phyloP scores from a whole-genome alignment of 2,113 vertebrate genomes.

The Cygnus atratus region DNA sequence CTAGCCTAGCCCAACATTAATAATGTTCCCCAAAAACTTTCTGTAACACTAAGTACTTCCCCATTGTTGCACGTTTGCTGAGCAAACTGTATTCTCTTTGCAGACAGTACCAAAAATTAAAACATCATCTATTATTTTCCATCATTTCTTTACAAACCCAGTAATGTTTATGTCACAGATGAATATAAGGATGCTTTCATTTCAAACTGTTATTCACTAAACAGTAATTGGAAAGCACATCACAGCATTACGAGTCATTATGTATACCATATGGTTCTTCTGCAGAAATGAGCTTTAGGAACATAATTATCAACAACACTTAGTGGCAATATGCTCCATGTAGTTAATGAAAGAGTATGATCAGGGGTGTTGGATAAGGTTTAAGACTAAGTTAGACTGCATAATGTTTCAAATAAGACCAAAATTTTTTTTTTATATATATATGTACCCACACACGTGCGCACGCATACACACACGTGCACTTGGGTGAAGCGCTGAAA shows the following conservation, averaged over 20 bases:
- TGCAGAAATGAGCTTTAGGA: constrained; percentile 6
- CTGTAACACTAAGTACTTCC: background rate
- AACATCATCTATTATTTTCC: background rate
- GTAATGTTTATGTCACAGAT: background rate
- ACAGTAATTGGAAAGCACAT: background rate
- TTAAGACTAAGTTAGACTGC: background rate
- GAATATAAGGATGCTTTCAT: background rate
- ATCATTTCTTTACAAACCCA: background rate
- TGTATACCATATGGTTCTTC: background rate
- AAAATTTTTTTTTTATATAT: background rate
- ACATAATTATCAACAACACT: background rate
- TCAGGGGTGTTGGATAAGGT: background rate
- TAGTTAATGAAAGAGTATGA: background rate
- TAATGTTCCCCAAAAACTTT: background rate
- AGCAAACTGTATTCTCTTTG: background rate
- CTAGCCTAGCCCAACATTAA: background rate
- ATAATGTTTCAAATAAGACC: background rate
- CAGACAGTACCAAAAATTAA: background rate
- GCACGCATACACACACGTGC: accelerated
- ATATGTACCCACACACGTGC: background rate
- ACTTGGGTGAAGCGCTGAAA: background rate
- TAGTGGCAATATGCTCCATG: background rate
- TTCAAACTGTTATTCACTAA: background rate
- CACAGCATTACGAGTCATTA: background rate
- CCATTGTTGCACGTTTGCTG: background rate